Evolutionary conservation across 2,113 vertebrate genomes (phyloP).

Genomic region (Mormoops blainvillei): DNA sequence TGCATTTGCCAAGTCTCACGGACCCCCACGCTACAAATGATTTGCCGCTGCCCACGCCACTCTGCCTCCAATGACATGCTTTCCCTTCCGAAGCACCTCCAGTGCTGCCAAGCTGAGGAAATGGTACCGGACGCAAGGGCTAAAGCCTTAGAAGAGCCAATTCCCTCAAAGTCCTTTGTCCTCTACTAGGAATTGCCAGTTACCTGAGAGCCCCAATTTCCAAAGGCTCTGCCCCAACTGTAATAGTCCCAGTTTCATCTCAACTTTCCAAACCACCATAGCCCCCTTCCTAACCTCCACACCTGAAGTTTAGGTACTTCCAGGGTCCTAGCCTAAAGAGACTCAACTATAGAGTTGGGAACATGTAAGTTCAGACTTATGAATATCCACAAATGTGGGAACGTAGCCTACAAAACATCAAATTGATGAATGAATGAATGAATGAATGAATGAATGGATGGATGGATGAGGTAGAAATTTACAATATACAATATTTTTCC

Average conservation of each 20-base stretch:
- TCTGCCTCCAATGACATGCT: neutral
- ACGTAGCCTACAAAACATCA: neutral
- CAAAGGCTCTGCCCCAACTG: neutral
- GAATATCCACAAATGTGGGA: neutral
- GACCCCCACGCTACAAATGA: neutral
- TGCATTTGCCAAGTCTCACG: neutral
- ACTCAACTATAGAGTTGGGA: neutral
- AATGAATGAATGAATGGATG: neutral
- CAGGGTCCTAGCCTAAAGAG: neutral
- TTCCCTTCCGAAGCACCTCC: neutral
- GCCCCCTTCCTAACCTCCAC: neutral
- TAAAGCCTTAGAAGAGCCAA: neutral
- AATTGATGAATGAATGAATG: neutral
- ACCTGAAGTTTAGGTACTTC: neutral
- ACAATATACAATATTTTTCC: neutral
- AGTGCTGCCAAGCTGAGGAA: neutral
- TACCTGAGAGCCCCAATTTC: neutral
- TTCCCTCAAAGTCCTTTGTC: neutral
- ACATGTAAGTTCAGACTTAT: neutral
- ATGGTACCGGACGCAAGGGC: neutral
- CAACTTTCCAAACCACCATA: neutral
- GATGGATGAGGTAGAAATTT: neutral
- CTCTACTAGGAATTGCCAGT: neutral
- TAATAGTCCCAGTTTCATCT: neutral
- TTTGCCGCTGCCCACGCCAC: neutral